Base-by-base conservation (phyloP, 2,888 invertebrate species). In the Hemistola chrysoprasaria region DNA sequence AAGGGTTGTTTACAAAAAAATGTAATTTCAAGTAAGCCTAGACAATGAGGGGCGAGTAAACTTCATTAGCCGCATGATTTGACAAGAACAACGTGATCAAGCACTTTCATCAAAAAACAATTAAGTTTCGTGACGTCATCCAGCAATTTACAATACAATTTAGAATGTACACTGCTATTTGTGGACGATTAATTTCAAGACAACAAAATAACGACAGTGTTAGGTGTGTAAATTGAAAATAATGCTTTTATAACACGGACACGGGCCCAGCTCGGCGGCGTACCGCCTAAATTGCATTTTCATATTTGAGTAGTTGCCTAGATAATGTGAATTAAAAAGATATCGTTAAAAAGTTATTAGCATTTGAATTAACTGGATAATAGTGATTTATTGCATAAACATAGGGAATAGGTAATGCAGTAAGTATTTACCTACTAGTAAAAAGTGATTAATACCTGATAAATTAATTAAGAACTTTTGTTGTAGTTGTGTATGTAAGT, bases 1-100 rank as follows among this genome's bases (percentile, higher is more conserved):
- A 43, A 29, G 34, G 20, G 16, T 47, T 45, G 28, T 30, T 34
- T 30, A 40, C 29, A 45, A 50, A 53, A 53, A 53, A 54, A 47
- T 24, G 11, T 26, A 44, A 53, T 48, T 49, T 45, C 32, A 31
- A 46, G 30, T 38, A 31, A 48, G 45, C 36, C 38, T 49, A 51
- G 47, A 50, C 48, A 52, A 47, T 36, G 55, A 56, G 62, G 64
- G 63, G 66, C 22, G 28, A 8, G 32, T 68, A 67, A 71, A 65
- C 68, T 78, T 79, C 78, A 84, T 86, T 82, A 82, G 58, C 74
- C 72, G 80, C 77, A 78, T 86, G 82, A 82, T 78, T 81, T 78
- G 78, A 76, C 85, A 80, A 74, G 71, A 80, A 72, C 67, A 72
- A 59, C 71, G 63, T 73, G 76, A 80, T 75, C 65, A 66, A 56